phyloP scores from a whole-genome alignment of 2,113 vertebrate species.

The Notothenia rossii region DNA sequence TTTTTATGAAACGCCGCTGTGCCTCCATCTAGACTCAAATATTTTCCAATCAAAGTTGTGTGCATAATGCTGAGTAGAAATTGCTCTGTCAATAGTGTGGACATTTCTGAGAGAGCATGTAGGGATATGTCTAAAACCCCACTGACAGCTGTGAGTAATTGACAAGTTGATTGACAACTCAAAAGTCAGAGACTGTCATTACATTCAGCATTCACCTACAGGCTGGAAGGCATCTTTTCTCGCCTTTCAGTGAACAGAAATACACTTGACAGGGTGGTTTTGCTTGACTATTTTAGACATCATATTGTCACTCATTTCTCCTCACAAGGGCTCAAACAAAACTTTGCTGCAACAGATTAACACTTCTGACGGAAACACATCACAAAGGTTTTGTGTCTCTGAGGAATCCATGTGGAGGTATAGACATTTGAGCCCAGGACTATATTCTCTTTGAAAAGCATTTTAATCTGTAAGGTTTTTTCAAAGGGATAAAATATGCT shows the following conservation, averaged over 20 bases:
- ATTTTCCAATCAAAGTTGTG: conserved; percentile 29
- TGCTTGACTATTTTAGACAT: conserved; percentile 25
- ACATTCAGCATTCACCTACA: conserved; percentile 40
- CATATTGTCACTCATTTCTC: conserved; percentile 20
- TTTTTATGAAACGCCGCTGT: conserved; percentile 8
- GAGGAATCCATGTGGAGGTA: conserved; percentile 1
- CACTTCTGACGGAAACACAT: conserved; percentile 19
- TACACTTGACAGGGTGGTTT: conserved; percentile 14
- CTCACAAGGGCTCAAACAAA: conserved; percentile 11
- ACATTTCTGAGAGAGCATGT: conserved; percentile 23
- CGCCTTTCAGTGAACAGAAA: conserved; percentile 24
- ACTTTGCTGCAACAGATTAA: conserved; percentile 42
- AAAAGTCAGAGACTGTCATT: conserved; percentile 49
- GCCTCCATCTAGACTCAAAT: background rate
- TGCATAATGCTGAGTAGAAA: conserved; percentile 19
- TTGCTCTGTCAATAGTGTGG: conserved; percentile 7
- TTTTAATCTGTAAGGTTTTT: conserved; percentile 12
- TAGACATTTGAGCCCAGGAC: conserved; percentile 2
- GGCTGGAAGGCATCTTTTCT: conserved; percentile 30
- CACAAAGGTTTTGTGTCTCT: conserved; percentile 4
- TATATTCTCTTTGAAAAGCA: conserved; percentile 19
- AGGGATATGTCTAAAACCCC: conserved; percentile 18
- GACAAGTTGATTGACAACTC: conserved; percentile 68
- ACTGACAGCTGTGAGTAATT: conserved; percentile 60
- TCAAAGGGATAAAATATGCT: background rate